Evolutionary conservation across 2,888 invertebrate species (phyloP).

Genomic region (Diploptera punctata): DNA sequence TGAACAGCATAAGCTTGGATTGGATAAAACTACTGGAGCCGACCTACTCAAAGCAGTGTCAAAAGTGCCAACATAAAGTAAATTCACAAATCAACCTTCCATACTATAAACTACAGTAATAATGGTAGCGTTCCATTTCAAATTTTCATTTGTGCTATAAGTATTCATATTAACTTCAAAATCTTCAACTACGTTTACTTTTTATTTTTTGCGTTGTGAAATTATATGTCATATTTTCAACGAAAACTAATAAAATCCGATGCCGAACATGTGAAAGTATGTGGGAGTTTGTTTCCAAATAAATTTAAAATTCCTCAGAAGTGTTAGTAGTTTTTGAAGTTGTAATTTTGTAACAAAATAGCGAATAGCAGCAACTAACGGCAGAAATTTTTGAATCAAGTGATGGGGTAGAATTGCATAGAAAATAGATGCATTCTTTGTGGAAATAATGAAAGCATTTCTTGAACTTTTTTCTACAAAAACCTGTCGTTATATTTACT

Average conservation of each 20-base stretch:
- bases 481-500: no score
- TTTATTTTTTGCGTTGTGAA: no score
- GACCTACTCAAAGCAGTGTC: constrained; percentile 79
- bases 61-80: constrained; percentile 66
- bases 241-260: background rate
- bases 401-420: no score
- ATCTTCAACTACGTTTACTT: no score
- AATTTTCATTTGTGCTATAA: background rate
- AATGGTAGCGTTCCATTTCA: background rate
- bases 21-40: constrained; percentile 68
- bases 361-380: no score
- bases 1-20: constrained; percentile 51
- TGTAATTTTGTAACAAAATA: no score
- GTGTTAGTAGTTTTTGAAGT: no score
- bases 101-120: background rate
- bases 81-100: background rate
- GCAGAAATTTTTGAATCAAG: no score
- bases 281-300: background rate
- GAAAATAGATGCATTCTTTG: background rate
- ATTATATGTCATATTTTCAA: background rate
- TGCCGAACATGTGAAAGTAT: background rate
- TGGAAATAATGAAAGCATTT: no score
- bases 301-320: background rate
- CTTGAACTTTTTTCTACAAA: no score
- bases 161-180: background rate